Conservation (phyloP, 2,888 invertebrate species). For the Agyllia agylla region DNA sequence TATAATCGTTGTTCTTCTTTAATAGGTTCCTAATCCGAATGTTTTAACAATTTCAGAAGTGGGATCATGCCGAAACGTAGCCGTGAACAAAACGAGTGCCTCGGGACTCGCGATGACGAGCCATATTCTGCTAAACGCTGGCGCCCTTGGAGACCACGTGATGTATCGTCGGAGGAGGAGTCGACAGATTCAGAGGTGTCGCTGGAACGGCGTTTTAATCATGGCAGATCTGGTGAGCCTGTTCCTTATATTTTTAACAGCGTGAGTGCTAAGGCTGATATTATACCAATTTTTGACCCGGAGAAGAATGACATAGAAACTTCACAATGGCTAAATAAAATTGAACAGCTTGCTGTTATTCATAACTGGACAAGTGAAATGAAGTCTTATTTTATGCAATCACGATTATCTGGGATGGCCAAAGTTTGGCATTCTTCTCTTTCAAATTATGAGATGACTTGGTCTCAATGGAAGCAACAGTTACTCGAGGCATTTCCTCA, state of each 20-base stretch:
- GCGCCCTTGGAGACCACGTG: not conserved
- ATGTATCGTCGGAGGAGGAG: not conserved
- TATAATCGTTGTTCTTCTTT: too few relatives aligned
- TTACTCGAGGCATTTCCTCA: not conserved
- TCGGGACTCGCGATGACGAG: not conserved
- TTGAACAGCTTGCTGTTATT: not conserved
- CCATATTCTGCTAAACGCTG: not conserved
- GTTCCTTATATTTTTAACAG: not conserved
- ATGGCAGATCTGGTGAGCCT: not conserved
- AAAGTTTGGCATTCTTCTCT: not conserved
- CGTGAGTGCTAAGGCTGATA: not conserved
- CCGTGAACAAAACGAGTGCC: not conserved
- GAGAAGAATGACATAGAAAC: not conserved
- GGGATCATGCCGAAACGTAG: not conserved
- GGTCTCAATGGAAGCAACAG: not conserved
- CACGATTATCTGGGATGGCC: not conserved
- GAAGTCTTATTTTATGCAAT: not conserved
- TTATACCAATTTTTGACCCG: not conserved
- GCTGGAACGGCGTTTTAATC: not conserved
- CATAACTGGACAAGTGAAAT: not conserved
- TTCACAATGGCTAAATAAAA: not conserved
- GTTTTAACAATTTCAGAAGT: not conserved
- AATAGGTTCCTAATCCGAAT: too few relatives aligned
- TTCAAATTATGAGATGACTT: not conserved
- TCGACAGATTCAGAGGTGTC: not conserved